phyloP scores from a whole-genome alignment of 2,888 invertebrate genomes.

The Villa cingulata region DNA sequence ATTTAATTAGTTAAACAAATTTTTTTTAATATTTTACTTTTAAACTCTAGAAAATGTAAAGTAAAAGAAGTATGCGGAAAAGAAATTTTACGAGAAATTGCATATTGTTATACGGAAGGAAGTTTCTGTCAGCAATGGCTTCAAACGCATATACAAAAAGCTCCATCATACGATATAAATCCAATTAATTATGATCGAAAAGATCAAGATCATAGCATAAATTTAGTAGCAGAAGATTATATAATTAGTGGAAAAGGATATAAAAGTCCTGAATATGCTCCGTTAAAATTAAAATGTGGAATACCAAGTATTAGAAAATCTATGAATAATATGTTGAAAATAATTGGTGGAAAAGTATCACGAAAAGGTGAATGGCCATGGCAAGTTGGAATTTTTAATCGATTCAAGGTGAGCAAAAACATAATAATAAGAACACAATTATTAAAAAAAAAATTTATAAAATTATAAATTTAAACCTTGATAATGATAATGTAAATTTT shows the following conservation, averaged over 20 bases:
- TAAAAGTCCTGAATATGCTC: slow-evolving; percentile 32
- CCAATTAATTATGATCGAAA: slow-evolving; percentile 23
- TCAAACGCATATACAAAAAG: slow-evolving; percentile 30
- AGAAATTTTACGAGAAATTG: slow-evolving; percentile 65
- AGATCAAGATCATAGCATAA: slow-evolving; percentile 22
- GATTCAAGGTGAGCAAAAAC: slow-evolving; percentile 48
- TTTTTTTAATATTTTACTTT: too few relatives aligned
- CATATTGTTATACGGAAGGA: slow-evolving; percentile 72
- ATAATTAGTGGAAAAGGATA: slow-evolving; percentile 33
- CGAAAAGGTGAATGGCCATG: slow-evolving; percentile 82
- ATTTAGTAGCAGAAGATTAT: slow-evolving; percentile 26
- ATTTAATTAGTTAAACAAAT: too few relatives aligned
- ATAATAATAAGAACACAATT: too few relatives aligned
- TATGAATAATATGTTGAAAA: slow-evolving; percentile 52
- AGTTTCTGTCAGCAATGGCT: slow-evolving; percentile 68
- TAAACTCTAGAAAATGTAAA: slow-evolving; percentile 58
- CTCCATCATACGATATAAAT: slow-evolving; percentile 25
- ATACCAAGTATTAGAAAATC: slow-evolving; percentile 25
- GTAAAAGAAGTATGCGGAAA: slow-evolving; percentile 60
- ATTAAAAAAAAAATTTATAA: too few relatives aligned
- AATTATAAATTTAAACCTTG: neutral
- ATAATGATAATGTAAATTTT: too few relatives aligned
- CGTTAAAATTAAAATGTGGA: slow-evolving; percentile 36
- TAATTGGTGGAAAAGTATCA: slow-evolving; percentile 75
- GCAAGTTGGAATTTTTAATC: slow-evolving; percentile 84